Evolutionary conservation across 2,888 invertebrate species (phyloP), one percentile per base, ranked within the genome.

Genomic region (Papilio demoleus): DNA sequence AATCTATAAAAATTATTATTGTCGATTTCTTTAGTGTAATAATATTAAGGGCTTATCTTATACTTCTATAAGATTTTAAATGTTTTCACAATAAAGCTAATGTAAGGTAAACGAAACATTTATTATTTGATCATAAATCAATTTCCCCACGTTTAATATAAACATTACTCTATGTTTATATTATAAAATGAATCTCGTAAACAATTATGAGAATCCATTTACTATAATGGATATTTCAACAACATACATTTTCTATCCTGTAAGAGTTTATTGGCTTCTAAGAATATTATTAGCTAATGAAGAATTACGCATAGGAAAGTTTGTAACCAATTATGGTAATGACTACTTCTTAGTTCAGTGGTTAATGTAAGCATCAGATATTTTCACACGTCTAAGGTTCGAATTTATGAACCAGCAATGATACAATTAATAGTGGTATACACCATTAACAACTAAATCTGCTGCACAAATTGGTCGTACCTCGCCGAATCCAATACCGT

Each of bases 201-300:
- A 53, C 27, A n/a, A 53, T n/a, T 27, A 27, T 53, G 24, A 24
- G 22, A 50, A 50, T 14, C 50, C 22, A 50, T 24, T 24, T 50
- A 50, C 50, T 24, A 27, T 53, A 53, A 53, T 53, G 53, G n/a
- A 53, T 53, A 53, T 53, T 53, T 53, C 53, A 53, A 53, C 53
- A 53, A 53, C 53, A 47, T 47, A 47, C 22, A 50, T 53, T 53
- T 50, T 53, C 53, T 5, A 27, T 53, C 53, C 53, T 27, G 27
- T 53, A 53, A 53, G 22, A 50, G 50, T 53, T 50, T 50, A 53
- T 14, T 53, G 27, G 27, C 53, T 53, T 53, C 53, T 53, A 27
- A 27, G 27, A 27, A n/a, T 27, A 53, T 53, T 53, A 53, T 53
- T 53, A 53, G 27, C 53, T 27, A 53, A 53, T 27, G 27, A 53